A percentile compares a stretch with the other conserved stretches of the same genome.
Conservation (phyloP, 1,140 invertebrate species). For the Camponotus vicinus region DNA sequence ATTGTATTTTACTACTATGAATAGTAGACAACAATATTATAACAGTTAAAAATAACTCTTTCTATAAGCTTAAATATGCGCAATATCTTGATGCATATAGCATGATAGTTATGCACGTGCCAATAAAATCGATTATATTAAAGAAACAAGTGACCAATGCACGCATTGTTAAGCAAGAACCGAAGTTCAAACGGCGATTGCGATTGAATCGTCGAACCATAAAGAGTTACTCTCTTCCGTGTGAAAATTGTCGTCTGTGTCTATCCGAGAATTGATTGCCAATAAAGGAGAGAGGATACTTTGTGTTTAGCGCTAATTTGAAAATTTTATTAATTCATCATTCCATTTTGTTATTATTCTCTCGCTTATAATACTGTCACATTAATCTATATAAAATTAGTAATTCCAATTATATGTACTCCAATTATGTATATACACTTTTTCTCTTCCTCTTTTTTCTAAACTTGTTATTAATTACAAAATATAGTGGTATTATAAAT, state of each 20-base stretch:
- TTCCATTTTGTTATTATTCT: constrained; percentile 4
- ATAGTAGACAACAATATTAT: background rate
- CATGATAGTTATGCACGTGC: constrained; percentile 14
- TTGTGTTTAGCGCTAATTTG: constrained; percentile 11
- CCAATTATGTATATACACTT: background rate
- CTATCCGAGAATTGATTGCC: constrained; percentile 27
- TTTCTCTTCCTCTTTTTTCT: no score
- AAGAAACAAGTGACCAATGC: background rate
- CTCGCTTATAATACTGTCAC: background rate
- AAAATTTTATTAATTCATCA: constrained; percentile 4
- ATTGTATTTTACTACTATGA: background rate
- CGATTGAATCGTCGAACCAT: constrained; percentile 45
- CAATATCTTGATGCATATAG: background rate
- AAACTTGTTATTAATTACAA: background rate
- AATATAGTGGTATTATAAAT: background rate
- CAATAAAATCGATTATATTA: constrained; percentile 63
- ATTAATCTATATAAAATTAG: constrained; percentile 10
- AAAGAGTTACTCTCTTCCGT: background rate
- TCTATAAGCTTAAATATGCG: background rate
- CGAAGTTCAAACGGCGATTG: constrained; percentile 30
- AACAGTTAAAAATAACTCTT: background rate
- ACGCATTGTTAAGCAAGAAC: constrained; percentile 30
- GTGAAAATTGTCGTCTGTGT: constrained; percentile 5
- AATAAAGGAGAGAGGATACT: constrained; percentile 12
- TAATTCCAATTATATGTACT: no score